Evolutionary conservation across 2,797 vertebrate species (phyloP), one percentile per base, ranked within the genome.

Genomic region (Scolopax rusticola): DNA sequence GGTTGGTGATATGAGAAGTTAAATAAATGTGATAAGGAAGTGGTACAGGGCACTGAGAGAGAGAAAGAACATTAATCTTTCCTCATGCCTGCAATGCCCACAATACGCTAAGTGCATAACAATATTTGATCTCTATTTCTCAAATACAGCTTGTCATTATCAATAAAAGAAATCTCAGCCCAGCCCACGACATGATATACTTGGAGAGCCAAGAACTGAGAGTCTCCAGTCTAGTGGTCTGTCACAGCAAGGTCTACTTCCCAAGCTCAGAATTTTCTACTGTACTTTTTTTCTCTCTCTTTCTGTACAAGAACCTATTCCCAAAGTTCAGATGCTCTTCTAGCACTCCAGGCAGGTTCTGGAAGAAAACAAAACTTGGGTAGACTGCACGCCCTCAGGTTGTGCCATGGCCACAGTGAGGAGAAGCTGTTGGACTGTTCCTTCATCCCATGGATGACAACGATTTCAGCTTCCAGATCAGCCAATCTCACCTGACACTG

Each of bases 71-170:
- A 48, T 87, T 89, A 71, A 59, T 75, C n/a, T 89, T 84, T 74
- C 50, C 57, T 63, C 51, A 64, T 33, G 60, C 41, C 40, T 77
- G 50, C 64, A 84, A 15, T 61, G 20, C 54, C n/a, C 32, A 57
- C 11, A n/a, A n/a, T 56, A 30, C 8, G 59, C 23, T 32, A 54
- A 67, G 10, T 50, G 48, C n/a, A 7, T 63, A 54, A 54, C 9
- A 61, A 32, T 70, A 65, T 91, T 84, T 87, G 51, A 81, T 91
- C 77, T 84, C 23, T 45, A 78, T 87, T 84, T 77, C 73, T 86
- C 77, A 65, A 69, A 77, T 76, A 60, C 28, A 90, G 59, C 25
- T 48, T 86, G 61, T 61, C 64, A n/a, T 73, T 80, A 77, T 64
- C 69, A 48, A 19, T 48, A 41, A n/a, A 68, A 56, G 24, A 80